A percentile compares a stretch with the other conserved stretches of the same genome.
Evolutionary conservation across 2,797 vertebrate genomes (phyloP).

Genomic region (Vireo griseus): DNA sequence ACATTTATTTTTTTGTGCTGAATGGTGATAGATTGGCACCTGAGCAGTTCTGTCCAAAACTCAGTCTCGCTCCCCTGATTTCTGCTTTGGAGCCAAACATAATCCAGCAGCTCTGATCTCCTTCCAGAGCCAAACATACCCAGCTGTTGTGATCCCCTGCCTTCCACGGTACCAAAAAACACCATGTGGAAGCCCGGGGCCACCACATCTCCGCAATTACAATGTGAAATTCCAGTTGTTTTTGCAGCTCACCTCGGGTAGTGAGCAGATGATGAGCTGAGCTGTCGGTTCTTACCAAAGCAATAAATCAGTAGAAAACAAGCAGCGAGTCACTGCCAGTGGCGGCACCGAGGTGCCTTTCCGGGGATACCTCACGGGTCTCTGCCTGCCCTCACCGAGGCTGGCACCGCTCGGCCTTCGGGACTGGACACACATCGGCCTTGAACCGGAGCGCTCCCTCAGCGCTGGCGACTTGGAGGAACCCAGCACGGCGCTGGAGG

Average conservation of each 20-base stretch:
- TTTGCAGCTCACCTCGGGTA: not conserved
- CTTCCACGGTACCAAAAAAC: not conserved
- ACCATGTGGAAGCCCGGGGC: not conserved
- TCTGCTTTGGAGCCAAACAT: accelerated
- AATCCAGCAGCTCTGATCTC: no score
- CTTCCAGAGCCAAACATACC: not conserved
- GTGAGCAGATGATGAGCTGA: not conserved
- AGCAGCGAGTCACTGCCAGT: not conserved
- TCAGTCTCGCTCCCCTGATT: not conserved
- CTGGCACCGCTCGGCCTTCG: accelerated
- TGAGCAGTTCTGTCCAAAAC: not conserved
- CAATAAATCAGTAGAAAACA: not conserved
- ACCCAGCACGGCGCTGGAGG: not conserved
- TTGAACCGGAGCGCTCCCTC: not conserved
- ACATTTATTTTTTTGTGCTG: not conserved
- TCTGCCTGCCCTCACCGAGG: accelerated
- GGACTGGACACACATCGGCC: accelerated
- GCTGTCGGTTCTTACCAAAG: accelerated
- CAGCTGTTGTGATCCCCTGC: not conserved
- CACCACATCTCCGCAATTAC: not conserved
- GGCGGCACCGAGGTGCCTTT: accelerated
- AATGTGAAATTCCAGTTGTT: not conserved
- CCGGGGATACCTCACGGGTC: not conserved
- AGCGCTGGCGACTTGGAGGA: accelerated
- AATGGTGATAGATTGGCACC: not conserved